A percentile compares a stretch with the other conserved stretches of the same genome.
phyloP scores from a whole-genome alignment of 2,797 vertebrate genomes.

The Sylvilagus floridanus region DNA sequence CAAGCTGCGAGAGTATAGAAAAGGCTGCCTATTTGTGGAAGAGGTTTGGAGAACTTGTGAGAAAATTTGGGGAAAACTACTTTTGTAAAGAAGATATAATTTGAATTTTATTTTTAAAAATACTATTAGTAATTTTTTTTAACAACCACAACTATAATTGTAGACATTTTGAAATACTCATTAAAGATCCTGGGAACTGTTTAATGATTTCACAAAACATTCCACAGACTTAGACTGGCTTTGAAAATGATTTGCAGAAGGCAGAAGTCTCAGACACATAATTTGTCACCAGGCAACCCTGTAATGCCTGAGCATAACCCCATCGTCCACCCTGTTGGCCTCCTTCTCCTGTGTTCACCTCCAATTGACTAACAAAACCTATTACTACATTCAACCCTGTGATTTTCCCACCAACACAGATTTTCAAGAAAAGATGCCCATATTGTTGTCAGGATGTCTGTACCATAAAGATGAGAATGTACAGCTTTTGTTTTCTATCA shows the following conservation, averaged over 20 bases:
- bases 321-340: not conserved
- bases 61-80: not conserved
- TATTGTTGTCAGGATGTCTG: not conserved
- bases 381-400: slow-evolving; percentile 12
- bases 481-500: not conserved
- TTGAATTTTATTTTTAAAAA: slow-evolving; percentile 53
- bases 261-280: slow-evolving; percentile 32
- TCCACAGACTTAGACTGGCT: slow-evolving; percentile 23
- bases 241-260: slow-evolving; percentile 71
- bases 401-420: not conserved
- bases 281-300: slow-evolving; percentile 53
- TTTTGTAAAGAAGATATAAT: slow-evolving; percentile 38
- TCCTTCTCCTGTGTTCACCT: not conserved
- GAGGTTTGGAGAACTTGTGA: not conserved
- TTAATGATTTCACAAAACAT: slow-evolving; percentile 54
- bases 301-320: slow-evolving; percentile 3
- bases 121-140: slow-evolving; percentile 50
- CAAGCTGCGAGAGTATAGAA: not conserved
- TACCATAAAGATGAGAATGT: not conserved
- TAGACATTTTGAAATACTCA: slow-evolving; percentile 60
- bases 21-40: not conserved
- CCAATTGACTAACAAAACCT: slow-evolving; percentile 32
- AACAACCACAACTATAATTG: slow-evolving; percentile 33
- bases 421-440: slow-evolving; percentile 43
- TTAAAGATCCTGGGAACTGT: slow-evolving; percentile 38